Conservation (phyloP, 1,140 invertebrate genomes). For the Drosophila pruinosa region DNA sequence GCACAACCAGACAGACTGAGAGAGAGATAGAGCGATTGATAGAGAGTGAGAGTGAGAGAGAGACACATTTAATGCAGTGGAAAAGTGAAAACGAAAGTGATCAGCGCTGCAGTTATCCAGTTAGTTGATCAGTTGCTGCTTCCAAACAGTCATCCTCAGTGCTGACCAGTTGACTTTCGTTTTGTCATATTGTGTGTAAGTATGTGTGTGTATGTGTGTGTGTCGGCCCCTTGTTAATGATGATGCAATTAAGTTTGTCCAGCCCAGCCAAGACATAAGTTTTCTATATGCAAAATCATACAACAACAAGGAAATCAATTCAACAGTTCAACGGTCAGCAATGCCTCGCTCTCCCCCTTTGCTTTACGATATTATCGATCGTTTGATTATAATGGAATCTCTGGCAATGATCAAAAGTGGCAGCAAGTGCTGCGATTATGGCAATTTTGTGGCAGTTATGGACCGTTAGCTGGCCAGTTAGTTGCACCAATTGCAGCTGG, state of each 20-base stretch:
- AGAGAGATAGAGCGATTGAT: conserved; percentile 13
- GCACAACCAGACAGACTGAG: neutral
- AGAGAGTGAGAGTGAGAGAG: neutral
- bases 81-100: conserved; percentile 81
- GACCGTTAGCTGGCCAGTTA: conserved; percentile 56
- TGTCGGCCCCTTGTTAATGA: conserved; percentile 34
- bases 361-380: conserved; percentile 12
- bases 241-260: conserved; percentile 47
- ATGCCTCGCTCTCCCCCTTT: neutral
- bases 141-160: conserved; percentile 9
- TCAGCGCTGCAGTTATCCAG: conserved; percentile 45
- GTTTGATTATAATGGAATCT: conserved; percentile 62
- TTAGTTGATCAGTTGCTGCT: conserved; percentile 41
- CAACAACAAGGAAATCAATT: conserved; percentile 63
- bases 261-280: conserved; percentile 24
- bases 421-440: conserved; percentile 67
- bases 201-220: neutral
- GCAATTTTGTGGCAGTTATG: conserved; percentile 62
- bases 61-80: conserved; percentile 68
- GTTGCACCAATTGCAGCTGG: conserved; percentile 32
- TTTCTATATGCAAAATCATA: conserved; percentile 40
- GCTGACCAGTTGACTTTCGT: conserved; percentile 69
- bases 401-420: conserved; percentile 64
- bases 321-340: conserved; percentile 34
- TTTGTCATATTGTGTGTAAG: conserved; percentile 30